phyloP scores from a whole-genome alignment of 2,797 vertebrate species.

The Acrossocheilus wenchowensis region DNA sequence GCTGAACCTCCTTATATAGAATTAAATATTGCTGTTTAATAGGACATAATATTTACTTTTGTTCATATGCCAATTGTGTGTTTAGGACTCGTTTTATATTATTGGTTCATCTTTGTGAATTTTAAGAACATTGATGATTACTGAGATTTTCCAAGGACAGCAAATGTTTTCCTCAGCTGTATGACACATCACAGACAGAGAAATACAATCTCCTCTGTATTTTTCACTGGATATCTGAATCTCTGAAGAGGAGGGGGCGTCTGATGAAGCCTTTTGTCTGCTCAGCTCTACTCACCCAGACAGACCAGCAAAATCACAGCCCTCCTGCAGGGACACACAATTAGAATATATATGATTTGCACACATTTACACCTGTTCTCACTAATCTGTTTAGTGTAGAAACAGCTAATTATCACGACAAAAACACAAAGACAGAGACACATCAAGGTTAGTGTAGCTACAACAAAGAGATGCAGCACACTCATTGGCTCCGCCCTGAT shows the following conservation, averaged over 20 bases:
- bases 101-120: background rate
- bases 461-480: conserved; percentile 71
- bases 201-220: conserved; percentile 22
- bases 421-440: background rate
- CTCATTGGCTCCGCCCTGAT: conserved; percentile 69
- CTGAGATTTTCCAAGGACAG: background rate
- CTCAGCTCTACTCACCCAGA: conserved; percentile 52
- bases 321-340: background rate
- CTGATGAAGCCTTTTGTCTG: conserved; percentile 67
- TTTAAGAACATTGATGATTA: background rate
- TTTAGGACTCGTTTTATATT: conserved; percentile 33
- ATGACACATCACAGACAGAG: conserved; percentile 10
- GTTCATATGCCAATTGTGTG: conserved; percentile 30
- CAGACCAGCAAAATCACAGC: conserved; percentile 49
- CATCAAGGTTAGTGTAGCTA: conserved; percentile 65
- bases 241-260: conserved; percentile 51
- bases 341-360: background rate
- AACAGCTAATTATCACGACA: background rate
- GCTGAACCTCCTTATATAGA: background rate
- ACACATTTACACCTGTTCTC: background rate
- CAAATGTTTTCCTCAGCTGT: conserved; percentile 14
- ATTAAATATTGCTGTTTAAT: background rate
- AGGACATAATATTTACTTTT: conserved; percentile 5
- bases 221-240: conserved; percentile 33
- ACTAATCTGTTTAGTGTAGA: background rate